Base-by-base conservation (phyloP, 2,113 vertebrate species). In the Bucco capensis region DNA sequence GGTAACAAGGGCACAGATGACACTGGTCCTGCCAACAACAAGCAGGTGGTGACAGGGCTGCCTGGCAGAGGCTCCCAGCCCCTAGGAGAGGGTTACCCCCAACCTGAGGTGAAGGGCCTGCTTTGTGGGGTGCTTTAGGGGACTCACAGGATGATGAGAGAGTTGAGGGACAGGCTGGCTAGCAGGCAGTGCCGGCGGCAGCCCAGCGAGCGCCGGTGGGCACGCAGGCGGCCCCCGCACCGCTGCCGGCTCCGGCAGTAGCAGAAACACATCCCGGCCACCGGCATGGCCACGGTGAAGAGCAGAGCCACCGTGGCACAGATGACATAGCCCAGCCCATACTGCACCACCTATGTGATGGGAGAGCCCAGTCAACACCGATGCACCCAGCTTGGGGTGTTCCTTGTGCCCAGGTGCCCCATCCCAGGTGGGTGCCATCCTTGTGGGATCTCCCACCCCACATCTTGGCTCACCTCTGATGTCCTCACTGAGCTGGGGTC, bases 241-340 rank as follows among this genome's bases (percentile, higher is more conserved):
- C 73, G 96, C 37, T 57, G 86, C 16, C 57, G 96, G 53, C 82
- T 92, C 50, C 96, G 93, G 66, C 96, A 96, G n/a, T 97, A 97
- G 22, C 96, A 97, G 93, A 98, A 97, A 46, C 97, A 96, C 66
- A 97, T 70, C 12, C 98, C 98, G 0, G 96, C 70, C 14, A 86
- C 62, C 6, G 98, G 97, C 91, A 98, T 49, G 1, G 91, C 67
- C 67, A 98, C 73, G 9, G 98, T 86, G 94, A 97, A 98, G 35
- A 98, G 94, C 73, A 96, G 78, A 0, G 97, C 96, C 25, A 98
- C 97, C 2, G 92, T 90, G 1, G 98, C 96, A 0, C 98, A 98
- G 47, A 97, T 75, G 4, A 98, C 51, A 1, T 98, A 98, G 76
- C 98, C 98, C 1, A 97, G 96, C 91, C 98, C 96, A 4, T 98